A percentile compares a stretch with the other conserved stretches of the same genome.
These are phyloP conservation scores for Phacellophora camtschatica DNA, from an alignment of 30 jellyfish, hydroid and myxozoan genomes.

Conservation along the genomic window DNA sequence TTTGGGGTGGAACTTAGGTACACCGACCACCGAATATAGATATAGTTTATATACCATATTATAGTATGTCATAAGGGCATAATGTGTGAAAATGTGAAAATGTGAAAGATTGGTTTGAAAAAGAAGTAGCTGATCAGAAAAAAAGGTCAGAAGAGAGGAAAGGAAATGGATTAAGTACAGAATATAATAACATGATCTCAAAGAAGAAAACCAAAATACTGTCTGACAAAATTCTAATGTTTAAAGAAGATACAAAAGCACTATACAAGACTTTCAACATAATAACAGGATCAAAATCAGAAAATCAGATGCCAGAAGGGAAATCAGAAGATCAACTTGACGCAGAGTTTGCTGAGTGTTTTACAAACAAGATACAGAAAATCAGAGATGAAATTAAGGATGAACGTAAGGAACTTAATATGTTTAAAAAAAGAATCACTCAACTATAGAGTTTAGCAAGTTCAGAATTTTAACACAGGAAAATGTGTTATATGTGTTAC, in stretches of 20 bases:
- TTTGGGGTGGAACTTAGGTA: too few relatives aligned
- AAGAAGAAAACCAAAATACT: neutral
- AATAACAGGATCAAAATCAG: conserved; percentile 26
- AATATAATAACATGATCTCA: neutral
- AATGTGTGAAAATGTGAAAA: too few relatives aligned
- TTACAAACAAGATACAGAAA: conserved; percentile 25
- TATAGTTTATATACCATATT: too few relatives aligned
- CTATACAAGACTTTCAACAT: conserved; percentile 27
- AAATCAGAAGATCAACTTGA: conserved; percentile 33
- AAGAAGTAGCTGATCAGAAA: conserved; percentile 30
- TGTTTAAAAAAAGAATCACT: neutral
- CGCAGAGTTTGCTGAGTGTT: conserved; percentile 33
- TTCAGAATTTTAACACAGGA: conserved; percentile 23
- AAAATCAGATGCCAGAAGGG: conserved; percentile 40
- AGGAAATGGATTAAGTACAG: conserved; percentile 10
- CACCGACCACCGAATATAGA: too few relatives aligned
- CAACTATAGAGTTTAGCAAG: conserved; percentile 24
- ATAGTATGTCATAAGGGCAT: too few relatives aligned
- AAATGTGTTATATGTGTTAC: neutral
- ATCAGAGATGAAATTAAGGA: conserved; percentile 28
- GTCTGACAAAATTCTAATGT: conserved; percentile 27
- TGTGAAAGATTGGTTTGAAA: conserved; percentile 18
- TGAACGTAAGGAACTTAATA: neutral
- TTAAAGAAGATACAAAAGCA: conserved; percentile 31
- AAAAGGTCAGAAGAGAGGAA: too few relatives aligned